phyloP scores from a whole-genome alignment of 2,113 vertebrate species.

The Noctilio leporinus region DNA sequence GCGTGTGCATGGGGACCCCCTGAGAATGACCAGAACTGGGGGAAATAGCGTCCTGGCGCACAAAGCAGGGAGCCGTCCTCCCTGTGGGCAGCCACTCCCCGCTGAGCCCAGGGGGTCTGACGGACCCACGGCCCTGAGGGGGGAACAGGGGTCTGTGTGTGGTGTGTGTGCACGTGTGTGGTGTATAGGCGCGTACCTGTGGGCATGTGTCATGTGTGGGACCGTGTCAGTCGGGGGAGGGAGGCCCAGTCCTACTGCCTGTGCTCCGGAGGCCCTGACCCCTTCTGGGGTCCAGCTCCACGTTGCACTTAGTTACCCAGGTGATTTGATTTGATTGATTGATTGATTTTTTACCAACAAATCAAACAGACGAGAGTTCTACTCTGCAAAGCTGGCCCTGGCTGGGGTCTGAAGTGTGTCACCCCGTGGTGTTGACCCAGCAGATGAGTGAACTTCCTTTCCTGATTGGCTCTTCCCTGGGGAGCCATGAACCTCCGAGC shows the following conservation, averaged over 20 bases:
- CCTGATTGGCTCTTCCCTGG: constrained; percentile 3
- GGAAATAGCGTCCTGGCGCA: rapidly evolving
- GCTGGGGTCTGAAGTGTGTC: neutral
- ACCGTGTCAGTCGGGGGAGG: neutral
- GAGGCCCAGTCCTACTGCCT: neutral
- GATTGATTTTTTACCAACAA: neutral
- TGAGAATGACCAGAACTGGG: neutral
- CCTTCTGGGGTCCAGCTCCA: rapidly evolving
- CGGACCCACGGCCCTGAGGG: no score
- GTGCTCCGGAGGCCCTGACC: neutral
- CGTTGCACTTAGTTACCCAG: rapidly evolving
- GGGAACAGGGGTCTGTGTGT: no score
- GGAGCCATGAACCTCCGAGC: constrained; percentile 16
- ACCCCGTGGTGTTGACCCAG: neutral
- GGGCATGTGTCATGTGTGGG: no score
- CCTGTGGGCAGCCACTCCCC: no score
- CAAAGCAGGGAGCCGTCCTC: no score
- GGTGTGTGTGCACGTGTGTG: no score
- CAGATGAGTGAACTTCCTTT: neutral
- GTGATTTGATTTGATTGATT: no score
- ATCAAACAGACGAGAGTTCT: neutral
- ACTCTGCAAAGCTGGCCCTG: neutral
- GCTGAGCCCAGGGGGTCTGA: no score
- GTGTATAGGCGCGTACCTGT: no score
- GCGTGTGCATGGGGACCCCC: rapidly evolving